Conservation (phyloP, 2,113 vertebrate genomes). For the Heptranchias perlo region DNA sequence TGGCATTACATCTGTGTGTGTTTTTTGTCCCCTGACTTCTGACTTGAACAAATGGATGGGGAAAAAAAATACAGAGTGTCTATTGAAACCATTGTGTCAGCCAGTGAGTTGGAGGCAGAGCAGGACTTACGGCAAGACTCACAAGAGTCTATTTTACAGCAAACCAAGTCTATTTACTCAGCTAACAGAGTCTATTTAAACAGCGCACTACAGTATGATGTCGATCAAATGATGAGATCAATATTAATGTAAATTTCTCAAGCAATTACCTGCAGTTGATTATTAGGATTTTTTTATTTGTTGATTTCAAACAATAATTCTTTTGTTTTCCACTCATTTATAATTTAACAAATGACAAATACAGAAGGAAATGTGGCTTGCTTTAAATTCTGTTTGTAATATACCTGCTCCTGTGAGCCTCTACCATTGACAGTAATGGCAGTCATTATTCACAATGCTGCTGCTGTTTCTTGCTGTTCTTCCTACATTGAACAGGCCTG, state of each 20-base stretch:
- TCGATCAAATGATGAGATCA: neutral
- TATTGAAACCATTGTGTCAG: too few species aligned
- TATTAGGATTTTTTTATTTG: neutral
- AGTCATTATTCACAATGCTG: neutral
- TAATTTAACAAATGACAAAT: neutral
- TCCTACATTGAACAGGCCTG: too few species aligned
- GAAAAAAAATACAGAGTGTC: too few species aligned
- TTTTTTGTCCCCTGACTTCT: too few species aligned
- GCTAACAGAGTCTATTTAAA: too few species aligned
- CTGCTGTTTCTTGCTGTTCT: neutral
- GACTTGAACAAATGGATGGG: too few species aligned
- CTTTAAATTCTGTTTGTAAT: neutral
- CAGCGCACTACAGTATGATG: too few species aligned
- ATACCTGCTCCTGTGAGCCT: neutral
- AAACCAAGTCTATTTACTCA: too few species aligned
- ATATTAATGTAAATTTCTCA: neutral
- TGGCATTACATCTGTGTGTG: too few species aligned
- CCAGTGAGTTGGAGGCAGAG: too few species aligned
- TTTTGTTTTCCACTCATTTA: neutral
- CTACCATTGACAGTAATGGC: neutral
- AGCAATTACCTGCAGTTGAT: neutral
- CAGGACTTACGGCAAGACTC: too few species aligned
- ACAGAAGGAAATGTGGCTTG: neutral
- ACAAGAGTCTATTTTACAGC: too few species aligned
- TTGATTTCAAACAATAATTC: neutral